These are phyloP conservation scores for Drosophila formosana DNA, from an alignment of 2,888 invertebrate genomes.

Conservation along the genomic window DNA sequence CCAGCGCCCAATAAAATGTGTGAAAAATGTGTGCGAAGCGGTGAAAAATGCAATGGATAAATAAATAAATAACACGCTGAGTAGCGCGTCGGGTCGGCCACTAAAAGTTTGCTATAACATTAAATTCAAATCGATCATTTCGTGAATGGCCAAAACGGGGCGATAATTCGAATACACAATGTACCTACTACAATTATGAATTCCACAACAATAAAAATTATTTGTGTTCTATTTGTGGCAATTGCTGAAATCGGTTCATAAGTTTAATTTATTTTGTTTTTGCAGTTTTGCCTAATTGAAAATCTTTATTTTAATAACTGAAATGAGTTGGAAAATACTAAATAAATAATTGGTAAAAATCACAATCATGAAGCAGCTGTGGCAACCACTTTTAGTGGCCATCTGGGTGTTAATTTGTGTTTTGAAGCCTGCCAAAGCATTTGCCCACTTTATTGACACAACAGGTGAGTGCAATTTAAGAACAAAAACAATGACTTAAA, in stretches of 20 bases:
- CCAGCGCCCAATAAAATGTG: slow-evolving; percentile 71
- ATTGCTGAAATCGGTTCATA: neutral
- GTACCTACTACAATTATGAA: neutral
- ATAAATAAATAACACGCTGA: slow-evolving; percentile 62
- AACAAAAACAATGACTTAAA: neutral
- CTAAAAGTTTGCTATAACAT: slow-evolving; percentile 53
- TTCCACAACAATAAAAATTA: neutral
- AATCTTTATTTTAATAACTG: neutral
- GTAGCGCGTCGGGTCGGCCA: slow-evolving; percentile 25
- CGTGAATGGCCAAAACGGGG: slow-evolving; percentile 24
- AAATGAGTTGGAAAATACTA: slow-evolving; percentile 21
- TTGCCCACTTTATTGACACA: slow-evolving; percentile 66
- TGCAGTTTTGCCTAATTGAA: slow-evolving; percentile 5
- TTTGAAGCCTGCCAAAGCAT: slow-evolving; percentile 18
- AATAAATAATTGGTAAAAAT: slow-evolving; percentile 24
- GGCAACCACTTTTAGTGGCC: slow-evolving; percentile 32
- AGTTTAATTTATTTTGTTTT: neutral
- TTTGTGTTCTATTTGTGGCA: neutral
- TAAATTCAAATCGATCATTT: slow-evolving; percentile 73
- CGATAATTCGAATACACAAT: slow-evolving; percentile 1
- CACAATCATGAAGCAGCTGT: slow-evolving; percentile 34
- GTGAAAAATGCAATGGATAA: slow-evolving; percentile 68
- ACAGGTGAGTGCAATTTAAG: slow-evolving; percentile 62
- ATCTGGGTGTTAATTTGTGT: slow-evolving; percentile 47
- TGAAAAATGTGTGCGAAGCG: slow-evolving; percentile 67